Base-by-base conservation (phyloP, 2,888 invertebrate species). In the Cyclophora punctaria region DNA sequence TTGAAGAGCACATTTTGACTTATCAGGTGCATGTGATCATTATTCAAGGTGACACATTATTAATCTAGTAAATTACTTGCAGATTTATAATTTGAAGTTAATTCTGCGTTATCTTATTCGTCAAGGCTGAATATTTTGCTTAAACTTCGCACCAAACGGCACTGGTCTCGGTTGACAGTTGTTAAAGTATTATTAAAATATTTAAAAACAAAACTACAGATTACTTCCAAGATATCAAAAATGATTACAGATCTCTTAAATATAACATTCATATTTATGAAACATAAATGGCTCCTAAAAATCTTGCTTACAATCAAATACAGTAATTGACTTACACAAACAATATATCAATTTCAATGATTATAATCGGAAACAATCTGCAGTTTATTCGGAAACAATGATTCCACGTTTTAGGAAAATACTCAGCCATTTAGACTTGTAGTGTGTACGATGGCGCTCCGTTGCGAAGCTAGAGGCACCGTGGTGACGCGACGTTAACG, bases 371-470 rank as follows among this genome's bases (percentile, higher is more conserved):
- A 37, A 37, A 37, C 4, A 37, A 37, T 37, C 37, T 37, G 37
- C 4, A 37, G 37, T 37, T 37, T 37, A 37, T 37, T 37, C 2
- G 37, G 4, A 37, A 37, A 20, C 20, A 20, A 20, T 20, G 5
- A 37, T 1, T 37, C 37, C 37, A 2, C 4, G 4, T 37, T 5
- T 37, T 2, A 44, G 47, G 47, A 48, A 51, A 48, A 55, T 47
- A 48, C 52, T 53, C 56, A 56, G 60, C 51, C 48, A 20, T 20
- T 20, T 46, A 35, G 7, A 48, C 53, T 49, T 48, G 43, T 45
- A 51, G 20, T 35, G 43, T 47, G 41, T 50, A 41, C 51, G 47
- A 51, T 56, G 71, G 66, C 67, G 55, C 66, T 37, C 37, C 37
- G 37, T 37, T 5, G 2, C 5, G 37, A 37, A 58, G 57, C 55